A percentile compares a stretch with the other conserved stretches of the same genome.
phyloP scores from a whole-genome alignment of 2,888 invertebrate species.

The Cheilosia vulpina region DNA sequence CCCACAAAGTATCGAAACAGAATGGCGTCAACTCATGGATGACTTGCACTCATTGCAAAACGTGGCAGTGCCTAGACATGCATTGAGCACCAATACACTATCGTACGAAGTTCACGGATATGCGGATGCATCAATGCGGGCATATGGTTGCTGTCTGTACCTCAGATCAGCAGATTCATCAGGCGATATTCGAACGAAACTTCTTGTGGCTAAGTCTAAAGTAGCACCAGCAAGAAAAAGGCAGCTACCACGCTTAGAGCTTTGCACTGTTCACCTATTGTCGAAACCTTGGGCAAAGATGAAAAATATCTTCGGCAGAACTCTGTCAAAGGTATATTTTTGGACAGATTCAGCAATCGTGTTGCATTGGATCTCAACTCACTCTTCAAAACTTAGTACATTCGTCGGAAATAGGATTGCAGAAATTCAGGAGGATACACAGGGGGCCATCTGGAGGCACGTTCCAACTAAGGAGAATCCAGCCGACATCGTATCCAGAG shows the following conservation, averaged over 20 bases:
- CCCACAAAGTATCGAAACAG: constrained; percentile 3
- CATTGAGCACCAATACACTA: not conserved
- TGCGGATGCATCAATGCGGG: constrained; percentile 34
- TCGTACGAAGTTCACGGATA: constrained; percentile 28
- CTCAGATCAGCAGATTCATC: not conserved
- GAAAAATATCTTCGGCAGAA: not conserved
- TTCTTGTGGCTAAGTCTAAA: constrained; percentile 65
- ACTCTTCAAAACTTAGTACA: constrained; percentile 59
- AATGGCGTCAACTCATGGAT: constrained; percentile 31
- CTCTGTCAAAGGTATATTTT: constrained; percentile 16
- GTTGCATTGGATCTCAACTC: constrained; percentile 45
- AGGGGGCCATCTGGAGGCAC: constrained; percentile 42
- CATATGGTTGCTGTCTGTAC: constrained; percentile 59
- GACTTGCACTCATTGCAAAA: constrained; percentile 7
- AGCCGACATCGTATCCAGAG: not conserved
- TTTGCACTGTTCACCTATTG: constrained; percentile 59
- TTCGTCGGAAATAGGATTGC: constrained; percentile 68
- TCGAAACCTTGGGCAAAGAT: constrained; percentile 40
- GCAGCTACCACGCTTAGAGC: constrained; percentile 59
- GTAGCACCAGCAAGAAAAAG: constrained; percentile 60
- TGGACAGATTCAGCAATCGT: constrained; percentile 68
- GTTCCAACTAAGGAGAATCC: constrained; percentile 18
- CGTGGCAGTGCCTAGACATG: constrained; percentile 27
- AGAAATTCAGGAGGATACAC: constrained; percentile 44
- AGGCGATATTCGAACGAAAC: not conserved